These are phyloP conservation scores for Taenioides sp. DNA, from an alignment of 2,797 vertebrate species.

Conservation along the genomic window DNA sequence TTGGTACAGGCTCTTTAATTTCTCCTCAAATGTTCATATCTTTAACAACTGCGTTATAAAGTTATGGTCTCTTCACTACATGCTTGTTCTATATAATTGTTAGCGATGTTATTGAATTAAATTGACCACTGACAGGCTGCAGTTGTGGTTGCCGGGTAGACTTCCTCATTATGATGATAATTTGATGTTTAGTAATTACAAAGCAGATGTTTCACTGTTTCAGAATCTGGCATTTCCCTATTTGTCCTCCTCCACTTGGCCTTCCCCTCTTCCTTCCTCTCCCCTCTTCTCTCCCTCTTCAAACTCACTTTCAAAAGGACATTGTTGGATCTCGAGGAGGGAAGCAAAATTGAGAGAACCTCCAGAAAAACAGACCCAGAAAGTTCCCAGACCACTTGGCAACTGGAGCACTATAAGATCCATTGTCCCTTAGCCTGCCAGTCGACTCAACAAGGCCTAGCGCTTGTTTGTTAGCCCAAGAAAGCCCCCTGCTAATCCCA, in stretches of 20 bases:
- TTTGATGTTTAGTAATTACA: slow-evolving; percentile 74
- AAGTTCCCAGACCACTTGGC: slow-evolving; percentile 76
- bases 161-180: slow-evolving; percentile 68
- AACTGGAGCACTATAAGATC: slow-evolving; percentile 55
- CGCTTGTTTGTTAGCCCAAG: slow-evolving; percentile 55
- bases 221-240: slow-evolving; percentile 15
- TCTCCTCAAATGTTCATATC: too few species aligned
- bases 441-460: slow-evolving; percentile 40
- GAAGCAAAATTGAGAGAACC: slow-evolving; percentile 55
- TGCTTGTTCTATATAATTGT: slow-evolving; percentile 13
- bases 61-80: too few species aligned
- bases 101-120: slow-evolving; percentile 61
- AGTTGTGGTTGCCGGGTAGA: slow-evolving; percentile 39
- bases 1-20: too few species aligned
- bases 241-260: slow-evolving; percentile 8
- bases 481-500: slow-evolving; percentile 36
- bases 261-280: slow-evolving; percentile 4
- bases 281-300: slow-evolving; percentile 24
- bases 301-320: slow-evolving; percentile 65
- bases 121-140: slow-evolving; percentile 48
- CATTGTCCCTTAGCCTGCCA: slow-evolving; percentile 63
- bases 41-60: too few species aligned
- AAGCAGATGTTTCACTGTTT: slow-evolving; percentile 67
- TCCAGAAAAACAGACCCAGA: slow-evolving; percentile 61
- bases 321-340: slow-evolving; percentile 46